Conservation (phyloP, 2,113 vertebrate species). For the Serinus canaria region DNA sequence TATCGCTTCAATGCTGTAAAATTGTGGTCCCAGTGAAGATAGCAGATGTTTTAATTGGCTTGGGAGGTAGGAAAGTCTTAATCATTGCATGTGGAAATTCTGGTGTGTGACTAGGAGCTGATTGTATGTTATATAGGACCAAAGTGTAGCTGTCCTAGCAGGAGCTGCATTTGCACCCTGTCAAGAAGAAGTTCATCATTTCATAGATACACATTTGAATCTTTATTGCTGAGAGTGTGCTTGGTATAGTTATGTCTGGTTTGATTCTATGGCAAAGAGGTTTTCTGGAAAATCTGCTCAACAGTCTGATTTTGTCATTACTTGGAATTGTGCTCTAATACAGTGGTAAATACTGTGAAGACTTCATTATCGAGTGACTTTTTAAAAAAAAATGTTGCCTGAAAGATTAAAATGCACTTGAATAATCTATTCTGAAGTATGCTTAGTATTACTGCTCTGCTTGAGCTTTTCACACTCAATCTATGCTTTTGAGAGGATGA, state of each 20-base stretch:
- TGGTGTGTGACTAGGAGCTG: not conserved
- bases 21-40: not conserved
- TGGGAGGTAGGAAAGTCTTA: not conserved
- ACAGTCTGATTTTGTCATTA: not conserved
- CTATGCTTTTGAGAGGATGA: not conserved
- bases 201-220: not conserved
- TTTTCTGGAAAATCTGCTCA: not conserved
- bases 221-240: not conserved
- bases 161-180: not conserved
- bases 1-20: fast-evolving
- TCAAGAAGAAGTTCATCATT: not conserved
- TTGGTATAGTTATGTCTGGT: not conserved
- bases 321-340: not conserved
- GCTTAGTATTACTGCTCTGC: not conserved
- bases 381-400: not conserved
- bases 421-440: not conserved
- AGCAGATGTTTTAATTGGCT: not conserved
- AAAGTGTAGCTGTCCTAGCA: not conserved
- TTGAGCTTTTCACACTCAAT: not conserved
- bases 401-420: not conserved
- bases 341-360: not conserved
- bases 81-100: not conserved
- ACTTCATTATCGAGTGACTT: not conserved
- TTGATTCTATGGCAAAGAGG: not conserved
- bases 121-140: not conserved